Base-by-base conservation (phyloP, 1,140 invertebrate species). In the Diorhabda carinulata region DNA sequence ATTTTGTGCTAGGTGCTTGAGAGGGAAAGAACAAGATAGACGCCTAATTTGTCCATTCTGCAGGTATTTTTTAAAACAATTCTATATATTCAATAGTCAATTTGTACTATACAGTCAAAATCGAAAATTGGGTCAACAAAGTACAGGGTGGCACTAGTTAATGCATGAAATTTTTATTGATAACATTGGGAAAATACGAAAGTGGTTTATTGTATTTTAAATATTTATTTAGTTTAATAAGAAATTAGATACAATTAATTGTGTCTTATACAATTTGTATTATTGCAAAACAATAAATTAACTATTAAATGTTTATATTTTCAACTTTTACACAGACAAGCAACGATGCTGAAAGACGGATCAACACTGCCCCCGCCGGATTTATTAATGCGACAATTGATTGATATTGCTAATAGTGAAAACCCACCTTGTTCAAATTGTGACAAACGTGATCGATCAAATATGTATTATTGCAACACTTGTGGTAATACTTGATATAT, bases 371-470 rank as follows among this genome's bases (percentile, higher is more conserved):
- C 88, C 68, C 87, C 87, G 5, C 80, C 83, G 7, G 89, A 90
- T 79, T 82, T 84, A 25, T 78, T 90, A 69, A 87, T 90, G 81
- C 79, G 84, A 43, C 88, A 89, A 77, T 78, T 90, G 43, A 85
- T 90, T 9, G 88, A 89, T 61, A 82, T 89, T 25, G 85, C 87
- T 2, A 88, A 89, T 73, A 86, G 86, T 57, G 88, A 89, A 73
- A 88, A 89, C 78, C 87, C 89, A 63, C 86, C 88, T 3, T 90
- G 89, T 80, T 87, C 88, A 67, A 90, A 90, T 75, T 90, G 89
- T 74, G 88, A 90, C 77, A 89, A 89, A 70, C 80, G 87, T 5
- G 88, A 90, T 73, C 84, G 87, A 68, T 81, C 83, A 25, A 86
- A 86, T 25, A 90, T 90, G 88, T 90, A 83, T 73, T 89, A 89